Percentiles rank a stretch among this genome's conserved stretches.
Conservation (phyloP, 2,888 invertebrate species). For the Anthrax anthrax region DNA sequence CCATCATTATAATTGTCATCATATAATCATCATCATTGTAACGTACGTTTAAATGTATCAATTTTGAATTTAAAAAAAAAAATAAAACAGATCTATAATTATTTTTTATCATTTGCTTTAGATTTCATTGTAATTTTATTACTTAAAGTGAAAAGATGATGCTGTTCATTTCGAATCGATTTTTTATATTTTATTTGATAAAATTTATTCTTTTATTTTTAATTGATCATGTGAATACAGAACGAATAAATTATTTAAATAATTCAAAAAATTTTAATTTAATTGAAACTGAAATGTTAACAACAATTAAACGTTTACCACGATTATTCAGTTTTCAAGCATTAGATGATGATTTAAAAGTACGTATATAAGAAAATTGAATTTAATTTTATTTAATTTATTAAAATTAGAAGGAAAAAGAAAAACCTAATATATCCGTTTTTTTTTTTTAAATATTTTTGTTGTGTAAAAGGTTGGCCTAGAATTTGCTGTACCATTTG, state of each 20-base stretch:
- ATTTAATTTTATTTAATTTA: neutral
- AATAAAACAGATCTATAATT: too few relatives aligned
- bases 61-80: too few relatives aligned
- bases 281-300: neutral
- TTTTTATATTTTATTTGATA: neutral
- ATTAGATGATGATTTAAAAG: slow-evolving; percentile 4
- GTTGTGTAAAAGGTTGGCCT: slow-evolving; percentile 31
- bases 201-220: neutral
- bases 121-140: neutral
- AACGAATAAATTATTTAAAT: neutral
- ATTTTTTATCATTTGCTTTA: too few relatives aligned
- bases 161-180: too few relatives aligned
- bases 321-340: slow-evolving; percentile 3
- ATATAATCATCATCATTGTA: too few relatives aligned
- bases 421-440: too few relatives aligned
- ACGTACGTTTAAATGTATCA: too few relatives aligned
- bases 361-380: neutral
- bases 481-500: slow-evolving; percentile 40
- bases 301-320: slow-evolving; percentile 2
- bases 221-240: neutral
- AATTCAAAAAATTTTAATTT: neutral
- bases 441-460: neutral
- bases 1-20: too few relatives aligned
- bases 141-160: too few relatives aligned
- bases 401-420: too few relatives aligned